A percentile compares a stretch with the other conserved stretches of the same genome.
Evolutionary conservation across 2,797 vertebrate genomes (phyloP).

Genomic region (Poliocrania exsul): DNA sequence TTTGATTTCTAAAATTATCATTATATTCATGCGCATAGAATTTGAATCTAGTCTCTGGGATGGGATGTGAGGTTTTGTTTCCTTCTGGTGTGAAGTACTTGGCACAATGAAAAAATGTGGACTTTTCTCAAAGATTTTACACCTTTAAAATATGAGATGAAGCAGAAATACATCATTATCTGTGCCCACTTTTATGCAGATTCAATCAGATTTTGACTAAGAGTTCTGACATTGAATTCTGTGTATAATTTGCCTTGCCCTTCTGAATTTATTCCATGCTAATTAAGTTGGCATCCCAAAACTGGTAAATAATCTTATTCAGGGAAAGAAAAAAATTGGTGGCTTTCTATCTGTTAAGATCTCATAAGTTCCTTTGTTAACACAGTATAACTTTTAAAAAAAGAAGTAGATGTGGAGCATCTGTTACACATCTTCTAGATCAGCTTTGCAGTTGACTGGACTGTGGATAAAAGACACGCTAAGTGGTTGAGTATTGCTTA

Average conservation of each 20-base stretch:
- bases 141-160: not conserved
- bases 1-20: not conserved
- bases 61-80: not conserved
- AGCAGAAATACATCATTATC: not conserved
- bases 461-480: conserved; percentile 38
- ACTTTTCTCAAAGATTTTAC: not conserved
- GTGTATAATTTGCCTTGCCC: not conserved
- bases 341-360: not conserved
- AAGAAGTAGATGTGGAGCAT: not conserved
- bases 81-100: not conserved
- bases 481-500: conserved; percentile 65
- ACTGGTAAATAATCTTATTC: not conserved
- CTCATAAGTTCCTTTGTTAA: not conserved
- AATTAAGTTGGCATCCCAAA: not conserved
- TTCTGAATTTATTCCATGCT: not conserved
- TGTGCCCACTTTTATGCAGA: not conserved
- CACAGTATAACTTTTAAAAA: not conserved
- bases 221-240: not conserved
- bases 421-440: conserved; percentile 54
- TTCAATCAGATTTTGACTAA: not conserved
- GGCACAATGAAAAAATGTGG: not conserved
- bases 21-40: accelerated
- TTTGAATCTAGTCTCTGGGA: not conserved
- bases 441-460: conserved; percentile 52
- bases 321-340: accelerated